Base-by-base conservation (phyloP, 2,888 invertebrate genomes). In the Drosophila mimetica region DNA sequence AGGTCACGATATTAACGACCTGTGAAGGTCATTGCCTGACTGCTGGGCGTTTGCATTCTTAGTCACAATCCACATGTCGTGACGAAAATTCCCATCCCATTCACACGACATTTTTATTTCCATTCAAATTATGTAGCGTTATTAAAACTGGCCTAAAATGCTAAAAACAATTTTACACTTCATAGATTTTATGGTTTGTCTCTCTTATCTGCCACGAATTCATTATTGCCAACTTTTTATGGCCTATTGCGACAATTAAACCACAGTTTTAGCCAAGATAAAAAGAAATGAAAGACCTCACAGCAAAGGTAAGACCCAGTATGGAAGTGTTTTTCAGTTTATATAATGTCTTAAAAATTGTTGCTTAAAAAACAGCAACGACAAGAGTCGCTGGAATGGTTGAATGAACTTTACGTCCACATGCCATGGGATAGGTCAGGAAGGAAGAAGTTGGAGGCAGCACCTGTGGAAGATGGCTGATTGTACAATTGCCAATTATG, bases 351-450 rank as follows among this genome's bases (percentile, higher is more conserved):
- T 42, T 47, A 32, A 51, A 59, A 25, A 69, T 59, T 59, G 52
- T 69, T 69, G 50, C 46, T 39, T 39, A 50, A 67, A 42, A 54
- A 14, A n/a, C 32, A 42, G 16, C n/a, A 14, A 50, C 14, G 28
- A 16, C 51, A 22, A 14, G 25, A 25, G n/a, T 25, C 11, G 48
- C 20, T 7, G 3, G 18, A 41, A 52, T 46, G 59, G 69, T 69
- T 69, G 52, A 69, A 69, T 52, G 52, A 69, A 69, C 69, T 69
- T 59, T 60, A 25, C 32, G 61, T 61, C 63, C 63, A 61, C 8
- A 61, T 61, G 61, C 22, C 18, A 39, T 63, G 42, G 63, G 42
- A 60, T 48, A 63, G 63, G 63, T 61, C 61, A 61, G 20, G 42
- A 9, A 61, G 34, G 13, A 28, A 22, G 41, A 20, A 39, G 14